Percentiles rank a stretch among this genome's conserved stretches.
phyloP scores from a whole-genome alignment of 2,113 vertebrate species.

The Neotragus pygmaeus region DNA sequence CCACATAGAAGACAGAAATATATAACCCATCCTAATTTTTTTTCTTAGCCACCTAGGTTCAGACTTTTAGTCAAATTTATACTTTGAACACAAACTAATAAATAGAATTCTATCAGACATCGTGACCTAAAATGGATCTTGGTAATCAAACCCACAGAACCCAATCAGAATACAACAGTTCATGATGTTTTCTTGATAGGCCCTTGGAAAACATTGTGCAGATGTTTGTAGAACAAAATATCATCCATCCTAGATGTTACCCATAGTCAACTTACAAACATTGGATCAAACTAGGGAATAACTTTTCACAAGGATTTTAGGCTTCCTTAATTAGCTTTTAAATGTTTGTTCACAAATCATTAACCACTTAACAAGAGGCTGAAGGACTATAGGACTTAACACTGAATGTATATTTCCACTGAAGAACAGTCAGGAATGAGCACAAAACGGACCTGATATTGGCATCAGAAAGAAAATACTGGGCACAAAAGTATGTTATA shows the following conservation, averaged over 20 bases:
- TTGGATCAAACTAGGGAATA: slow-evolving; percentile 8
- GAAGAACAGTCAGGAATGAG: background rate
- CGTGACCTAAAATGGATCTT: background rate
- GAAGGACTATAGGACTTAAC: background rate
- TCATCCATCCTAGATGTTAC: background rate
- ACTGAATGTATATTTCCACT: background rate
- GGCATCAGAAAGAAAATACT: background rate
- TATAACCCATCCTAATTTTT: background rate
- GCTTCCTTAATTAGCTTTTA: slow-evolving; percentile 43
- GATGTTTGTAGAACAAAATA: background rate
- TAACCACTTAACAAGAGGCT: slow-evolving; percentile 25
- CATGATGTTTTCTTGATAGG: background rate
- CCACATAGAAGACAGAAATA: background rate
- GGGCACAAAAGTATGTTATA: background rate
- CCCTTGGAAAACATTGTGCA: background rate
- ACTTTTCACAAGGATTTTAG: background rate
- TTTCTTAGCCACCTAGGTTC: background rate
- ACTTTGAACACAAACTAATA: background rate
- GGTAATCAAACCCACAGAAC: background rate
- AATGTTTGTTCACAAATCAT: slow-evolving; percentile 60
- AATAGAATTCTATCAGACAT: background rate
- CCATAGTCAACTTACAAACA: slow-evolving; percentile 2
- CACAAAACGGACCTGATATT: background rate
- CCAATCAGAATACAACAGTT: background rate
- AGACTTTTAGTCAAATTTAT: background rate